phyloP scores from a whole-genome alignment of 2,113 vertebrate genomes.

The Rutilus rutilus region DNA sequence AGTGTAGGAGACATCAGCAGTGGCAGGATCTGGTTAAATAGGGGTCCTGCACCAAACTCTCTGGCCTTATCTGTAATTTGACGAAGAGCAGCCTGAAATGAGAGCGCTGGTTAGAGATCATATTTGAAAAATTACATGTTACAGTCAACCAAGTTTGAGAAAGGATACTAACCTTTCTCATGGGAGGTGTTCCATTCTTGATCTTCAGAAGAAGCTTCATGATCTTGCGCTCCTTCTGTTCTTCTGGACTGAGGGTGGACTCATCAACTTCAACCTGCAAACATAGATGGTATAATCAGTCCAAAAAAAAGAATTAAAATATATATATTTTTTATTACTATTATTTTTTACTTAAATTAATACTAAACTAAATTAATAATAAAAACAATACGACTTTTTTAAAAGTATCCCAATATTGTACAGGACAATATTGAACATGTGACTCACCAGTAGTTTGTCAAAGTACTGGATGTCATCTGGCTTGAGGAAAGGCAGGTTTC shows the following conservation, averaged over 20 bases:
- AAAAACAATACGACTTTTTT: no score
- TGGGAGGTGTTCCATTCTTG: conserved; percentile 97
- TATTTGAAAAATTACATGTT: background rate
- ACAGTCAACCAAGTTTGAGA: background rate
- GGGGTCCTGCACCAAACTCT: conserved; percentile 93
- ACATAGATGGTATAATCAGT: background rate
- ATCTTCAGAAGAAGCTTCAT: conserved; percentile 99
- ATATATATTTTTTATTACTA: no score
- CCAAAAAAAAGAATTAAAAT: background rate
- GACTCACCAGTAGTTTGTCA: conserved; percentile 92
- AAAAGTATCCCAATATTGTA: no score
- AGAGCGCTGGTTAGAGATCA: background rate
- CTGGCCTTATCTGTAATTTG: conserved; percentile 99
- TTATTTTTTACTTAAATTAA: no score
- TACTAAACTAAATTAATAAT: no score
- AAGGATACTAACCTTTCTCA: conserved; percentile 87
- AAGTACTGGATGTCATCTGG: conserved; percentile 99
- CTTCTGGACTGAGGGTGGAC: conserved; percentile 96
- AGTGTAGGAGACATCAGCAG: conserved; percentile 97
- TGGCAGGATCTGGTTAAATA: conserved; percentile 98
- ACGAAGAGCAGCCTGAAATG: conserved; percentile 87
- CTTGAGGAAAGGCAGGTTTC: conserved; percentile 97
- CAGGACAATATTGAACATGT: background rate
- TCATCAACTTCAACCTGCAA: conserved; percentile 96
- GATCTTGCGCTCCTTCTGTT: conserved; percentile 98